Base-by-base conservation (phyloP, 2,888 invertebrate genomes). In the Dynastes hyllus region DNA sequence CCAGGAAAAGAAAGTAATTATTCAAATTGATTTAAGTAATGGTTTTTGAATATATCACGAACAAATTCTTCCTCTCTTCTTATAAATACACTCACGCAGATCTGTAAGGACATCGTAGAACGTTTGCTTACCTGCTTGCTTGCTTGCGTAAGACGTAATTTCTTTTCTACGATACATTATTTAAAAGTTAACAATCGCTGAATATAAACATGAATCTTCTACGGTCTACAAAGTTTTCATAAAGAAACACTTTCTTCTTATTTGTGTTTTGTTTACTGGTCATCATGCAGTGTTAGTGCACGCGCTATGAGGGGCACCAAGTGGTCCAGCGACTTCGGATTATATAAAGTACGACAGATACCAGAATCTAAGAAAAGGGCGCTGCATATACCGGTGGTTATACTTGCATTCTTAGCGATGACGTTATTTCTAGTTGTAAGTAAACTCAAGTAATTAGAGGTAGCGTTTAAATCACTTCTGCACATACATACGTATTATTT, bases 321-420 rank as follows among this genome's bases (percentile, higher is more conserved):
- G 81, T 84, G 83, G 80, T 83, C 82, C n/a, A 81, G 83, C 6
- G 85, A 85, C 80, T 85, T 86, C 77, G 85, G 85, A 63, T 81
- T 86, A 29, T 84, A 83, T 79, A 85, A 83, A 80, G 81, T 83
- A 77, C 67, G 78, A 81, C 67, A 79, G 81, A 81, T 40, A 16
- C 58, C 55, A 58, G 73, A 82, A 63, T 32, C 73, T 65, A 77
- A 82, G 55, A 81, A 81, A 69, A 80, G 79, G 13, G 61, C 81
- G 29, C 77, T 77, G 45, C 65, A 65, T 16, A 63, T 81, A 37
- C 83, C 81, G 71, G 80, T 82, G 29, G 82, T 83, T 63, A 78
- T 84, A 71, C 80, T 83, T 63, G 77, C 81, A 22, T 77, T 82
- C 13, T 81, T 79, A 55, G 80, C 82, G 32, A 75, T 84, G 58